Evolutionary conservation across 2,888 invertebrate genomes (phyloP), one percentile per base, ranked within the genome.

Genomic region (Zeuzera pyrina): DNA sequence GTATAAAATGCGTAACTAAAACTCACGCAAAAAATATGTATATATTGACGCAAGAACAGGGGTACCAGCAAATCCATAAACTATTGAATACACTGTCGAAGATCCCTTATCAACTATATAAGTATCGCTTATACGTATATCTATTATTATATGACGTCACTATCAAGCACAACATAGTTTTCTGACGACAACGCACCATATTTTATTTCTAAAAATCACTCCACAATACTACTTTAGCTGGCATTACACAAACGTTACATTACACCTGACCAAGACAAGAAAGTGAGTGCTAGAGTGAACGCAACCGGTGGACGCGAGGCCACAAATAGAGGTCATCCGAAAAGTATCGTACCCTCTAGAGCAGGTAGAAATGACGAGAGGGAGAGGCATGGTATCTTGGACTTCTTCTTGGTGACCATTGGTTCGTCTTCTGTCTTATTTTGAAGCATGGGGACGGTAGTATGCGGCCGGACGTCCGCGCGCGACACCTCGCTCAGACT

Each of bases 271-370:
- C 66, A 62, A 72, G 70, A 68, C 74, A 74, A 65, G 74, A 79
- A 81, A 79, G 81, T 77, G 71, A 77, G 59, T 76, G 79, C 78
- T 72, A 58, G 57, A 63, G 74, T 73, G 77, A 78, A 71, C 70
- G 77, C 72, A 71, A 73, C 64, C 63, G 69, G 65, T 61, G 69
- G 61, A 58, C 48, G 48, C 71, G 73, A 74, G 77, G 81, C 69
- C 77, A 61, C 36, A 41, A 52, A 66, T 66, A 65, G 65, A 79
- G 76, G 78, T 76, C 76, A 73, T 41, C 45, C 43, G 34, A 54
- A 59, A 32, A 29, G 34, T 43, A 48, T 49, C 60, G 65, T 79
- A 83, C 83, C 83, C 81, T 83, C 83, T 54, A 83, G 49, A 35
- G 78, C 78, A 48, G 83, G 83, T 38, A 83, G 74, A 53, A 83